Percentiles rank a stretch among this genome's conserved stretches.
Evolutionary conservation across 2,888 invertebrate genomes (phyloP).

Genomic region (Cephus pygmeus): DNA sequence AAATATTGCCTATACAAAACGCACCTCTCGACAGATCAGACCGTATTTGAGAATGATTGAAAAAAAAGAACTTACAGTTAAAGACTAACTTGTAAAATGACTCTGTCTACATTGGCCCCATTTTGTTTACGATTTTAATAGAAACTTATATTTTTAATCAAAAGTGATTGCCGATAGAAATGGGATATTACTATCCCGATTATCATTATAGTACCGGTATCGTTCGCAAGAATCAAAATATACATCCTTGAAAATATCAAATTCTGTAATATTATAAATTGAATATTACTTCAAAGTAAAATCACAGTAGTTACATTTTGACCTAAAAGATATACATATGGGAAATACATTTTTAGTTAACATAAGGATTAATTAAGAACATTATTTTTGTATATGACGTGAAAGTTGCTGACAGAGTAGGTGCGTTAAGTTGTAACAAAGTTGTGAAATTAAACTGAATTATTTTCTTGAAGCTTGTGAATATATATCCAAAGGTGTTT

Average conservation of each 20-base stretch:
- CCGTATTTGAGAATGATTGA: constrained; percentile 32
- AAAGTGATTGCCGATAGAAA: constrained; percentile 16
- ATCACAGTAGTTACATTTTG: background rate
- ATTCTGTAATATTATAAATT: background rate
- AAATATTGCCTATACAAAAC: constrained; percentile 45
- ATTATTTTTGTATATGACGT: background rate
- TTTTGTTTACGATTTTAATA: constrained; percentile 27
- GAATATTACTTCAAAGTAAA: background rate
- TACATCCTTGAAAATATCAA: background rate
- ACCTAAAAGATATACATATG: background rate
- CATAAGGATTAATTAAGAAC: background rate
- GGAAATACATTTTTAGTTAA: background rate
- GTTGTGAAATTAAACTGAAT: constrained; percentile 9
- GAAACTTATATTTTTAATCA: constrained; percentile 42
- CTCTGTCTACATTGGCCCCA: constrained; percentile 48
- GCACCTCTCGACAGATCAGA: constrained; percentile 26
- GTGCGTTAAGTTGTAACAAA: constrained; percentile 7
- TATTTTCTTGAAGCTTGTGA: background rate
- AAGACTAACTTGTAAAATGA: constrained; percentile 29
- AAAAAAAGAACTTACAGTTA: constrained; percentile 30
- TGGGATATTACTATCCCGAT: background rate
- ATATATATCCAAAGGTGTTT: background rate
- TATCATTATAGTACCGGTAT: background rate
- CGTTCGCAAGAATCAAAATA: background rate
- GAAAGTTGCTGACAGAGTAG: background rate